These are phyloP conservation scores for Sussaba pulchella DNA, from an alignment of 2,888 invertebrate genomes.

Conservation along the genomic window DNA sequence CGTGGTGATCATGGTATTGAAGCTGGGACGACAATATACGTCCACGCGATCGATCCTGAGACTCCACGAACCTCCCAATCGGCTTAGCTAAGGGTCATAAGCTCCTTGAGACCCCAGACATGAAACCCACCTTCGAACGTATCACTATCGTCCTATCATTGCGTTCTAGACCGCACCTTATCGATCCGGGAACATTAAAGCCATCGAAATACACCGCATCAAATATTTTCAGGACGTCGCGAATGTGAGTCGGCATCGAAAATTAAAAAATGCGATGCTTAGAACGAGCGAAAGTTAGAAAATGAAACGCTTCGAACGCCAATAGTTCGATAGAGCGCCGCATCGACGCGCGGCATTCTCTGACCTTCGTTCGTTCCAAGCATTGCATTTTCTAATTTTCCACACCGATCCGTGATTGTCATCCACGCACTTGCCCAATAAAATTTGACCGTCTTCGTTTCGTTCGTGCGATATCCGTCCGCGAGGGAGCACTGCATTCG, in stretches of 20 bases:
- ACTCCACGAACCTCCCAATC: background rate
- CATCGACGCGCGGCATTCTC: too few species aligned
- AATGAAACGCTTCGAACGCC: too few species aligned
- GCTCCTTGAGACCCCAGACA: background rate
- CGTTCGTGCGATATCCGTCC: background rate
- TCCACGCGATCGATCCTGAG: background rate
- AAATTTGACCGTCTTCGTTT: background rate
- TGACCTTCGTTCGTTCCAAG: too few species aligned
- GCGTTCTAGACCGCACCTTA: background rate
- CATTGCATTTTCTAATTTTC: too few species aligned
- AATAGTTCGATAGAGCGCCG: too few species aligned
- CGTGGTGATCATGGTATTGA: too few species aligned
- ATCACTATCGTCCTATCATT: background rate
- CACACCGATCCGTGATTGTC: too few species aligned
- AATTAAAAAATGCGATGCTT: too few species aligned
- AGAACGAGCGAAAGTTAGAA: too few species aligned
- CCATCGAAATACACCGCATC: background rate
- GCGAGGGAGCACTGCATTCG: background rate
- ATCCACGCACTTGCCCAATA: background rate
- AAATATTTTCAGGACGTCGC: too few species aligned
- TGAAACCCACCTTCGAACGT: background rate
- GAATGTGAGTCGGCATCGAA: too few species aligned
- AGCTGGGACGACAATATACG: too few species aligned
- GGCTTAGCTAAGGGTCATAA: background rate
- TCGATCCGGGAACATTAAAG: conserved; percentile 2